Evolutionary conservation across 2,797 vertebrate species (phyloP), one percentile per base, ranked within the genome.

Genomic region (Chaetophractus vellerosus): DNA sequence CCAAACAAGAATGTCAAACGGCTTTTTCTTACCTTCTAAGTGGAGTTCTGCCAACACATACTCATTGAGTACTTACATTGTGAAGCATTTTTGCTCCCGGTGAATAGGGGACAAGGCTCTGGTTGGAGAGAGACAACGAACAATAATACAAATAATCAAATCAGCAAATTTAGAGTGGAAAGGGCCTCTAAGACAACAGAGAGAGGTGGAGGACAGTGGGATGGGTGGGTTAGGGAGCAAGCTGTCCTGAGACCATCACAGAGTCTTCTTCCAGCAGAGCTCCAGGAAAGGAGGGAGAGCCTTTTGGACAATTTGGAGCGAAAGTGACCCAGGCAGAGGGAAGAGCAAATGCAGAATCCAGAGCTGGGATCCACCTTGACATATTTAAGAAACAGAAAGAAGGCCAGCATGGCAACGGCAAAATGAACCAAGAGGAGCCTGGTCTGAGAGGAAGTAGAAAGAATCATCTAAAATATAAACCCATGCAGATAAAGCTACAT

Each of bases 391-490:
- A 69, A 74, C 5, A 1, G 79, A 24, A 57, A 80, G 45, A 69
- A 79, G 52, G 38, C 64, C 14, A 33, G 6, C 16, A 8, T 24
- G 41, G 21, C 52, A 48, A 12, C 18, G 81, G 63, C 24, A 41
- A 91, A 82, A 66, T 45, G 41, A 68, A 21, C 68, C 19, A 50
- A 78, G 72, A 82, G 57, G 10, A 88, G 48, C 10, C n/a, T n/a
- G 23, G 79, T 8, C 10, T 21, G 33, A 84, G 85, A 76, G 45
- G 55, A 75, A 94, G 52, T 3, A 61, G 45, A 71, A 71, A 90
- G 11, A 15, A 69, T n/a, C 14, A 72, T 80, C 78, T 52, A 83
- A 90, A 93, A 84, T 87, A 90, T 68, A 91, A 93, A 38, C 24
- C 41, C 33, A 33, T 1, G 28, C 5, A 21, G 90, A 91, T 68